phyloP scores from a whole-genome alignment of 1,140 invertebrate species.

The Drosophila nikananu region DNA sequence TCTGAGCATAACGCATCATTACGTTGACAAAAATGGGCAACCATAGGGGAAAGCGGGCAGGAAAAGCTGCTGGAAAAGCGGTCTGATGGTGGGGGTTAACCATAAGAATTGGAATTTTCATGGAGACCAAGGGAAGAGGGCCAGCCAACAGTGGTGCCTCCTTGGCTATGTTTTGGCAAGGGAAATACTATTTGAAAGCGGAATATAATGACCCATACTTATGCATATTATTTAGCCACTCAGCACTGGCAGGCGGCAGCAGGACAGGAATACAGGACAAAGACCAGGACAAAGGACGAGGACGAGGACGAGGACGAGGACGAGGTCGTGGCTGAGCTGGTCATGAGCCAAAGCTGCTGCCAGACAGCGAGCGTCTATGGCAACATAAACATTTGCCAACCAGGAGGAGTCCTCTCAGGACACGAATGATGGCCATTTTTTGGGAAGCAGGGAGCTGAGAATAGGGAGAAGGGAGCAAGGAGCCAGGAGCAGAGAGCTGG shows the following conservation, averaged over 20 bases:
- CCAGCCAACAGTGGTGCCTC: conserved; percentile 17
- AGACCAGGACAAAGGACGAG: background rate
- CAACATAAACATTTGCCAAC: conserved; percentile 57
- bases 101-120: conserved; percentile 61
- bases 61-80: background rate
- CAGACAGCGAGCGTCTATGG: conserved; percentile 34
- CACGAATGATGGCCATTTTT: background rate
- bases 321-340: conserved; percentile 17
- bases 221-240: background rate
- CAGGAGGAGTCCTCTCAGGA: conserved; percentile 11
- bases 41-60: conserved; percentile 23
- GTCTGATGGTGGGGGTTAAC: background rate
- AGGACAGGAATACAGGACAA: background rate
- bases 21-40: conserved; percentile 64
- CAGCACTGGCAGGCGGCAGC: conserved; percentile 13
- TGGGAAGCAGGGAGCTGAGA: too few species aligned
- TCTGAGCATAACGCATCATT: conserved; percentile 74
- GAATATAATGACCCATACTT: background rate
- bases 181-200: background rate
- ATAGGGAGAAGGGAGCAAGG: too few species aligned
- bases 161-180: background rate
- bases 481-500: too few species aligned
- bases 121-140: conserved; percentile 49
- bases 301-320: background rate
- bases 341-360: conserved; percentile 37